Conservation (phyloP, 2,797 vertebrate species). For the Hypotaenidia okinawae region DNA sequence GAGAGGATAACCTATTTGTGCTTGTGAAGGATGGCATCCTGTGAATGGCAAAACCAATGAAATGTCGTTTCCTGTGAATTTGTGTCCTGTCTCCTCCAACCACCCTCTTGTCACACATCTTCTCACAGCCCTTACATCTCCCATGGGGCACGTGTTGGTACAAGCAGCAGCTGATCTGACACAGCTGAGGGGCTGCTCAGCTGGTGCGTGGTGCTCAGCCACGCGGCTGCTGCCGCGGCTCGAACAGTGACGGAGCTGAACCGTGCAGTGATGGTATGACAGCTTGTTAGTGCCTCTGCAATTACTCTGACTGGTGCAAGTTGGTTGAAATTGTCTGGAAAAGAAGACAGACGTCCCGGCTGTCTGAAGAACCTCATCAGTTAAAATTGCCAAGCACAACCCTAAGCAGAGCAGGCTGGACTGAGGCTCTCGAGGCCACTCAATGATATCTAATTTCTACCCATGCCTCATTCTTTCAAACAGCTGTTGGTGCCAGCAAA, state of each 20-base stretch:
- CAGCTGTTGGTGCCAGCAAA: not conserved
- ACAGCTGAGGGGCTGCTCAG: fast-evolving
- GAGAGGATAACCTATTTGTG: not conserved
- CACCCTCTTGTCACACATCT: not conserved
- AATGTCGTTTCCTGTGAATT: not conserved
- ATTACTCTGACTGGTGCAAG: not conserved
- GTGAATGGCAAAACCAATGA: not conserved
- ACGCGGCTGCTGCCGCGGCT: fast-evolving
- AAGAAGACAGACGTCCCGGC: not conserved
- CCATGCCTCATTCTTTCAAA: not conserved
- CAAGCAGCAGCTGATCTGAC: not conserved
- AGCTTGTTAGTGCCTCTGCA: not conserved
- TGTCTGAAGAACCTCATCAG: not conserved
- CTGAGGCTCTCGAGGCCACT: not conserved
- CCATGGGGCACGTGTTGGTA: fast-evolving
- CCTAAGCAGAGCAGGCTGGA: not conserved
- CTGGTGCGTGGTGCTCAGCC: not conserved
- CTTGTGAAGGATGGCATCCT: not conserved
- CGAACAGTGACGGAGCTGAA: fast-evolving
- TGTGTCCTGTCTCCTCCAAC: not conserved
- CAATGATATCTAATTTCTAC: not conserved
- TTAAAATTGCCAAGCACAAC: slow-evolving; percentile 12
- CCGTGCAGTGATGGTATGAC: fast-evolving
- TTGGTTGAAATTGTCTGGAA: not conserved
- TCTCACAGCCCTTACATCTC: not conserved